Evolutionary conservation across 2,888 invertebrate genomes (phyloP).

Genomic region (Cheilosia variabilis): DNA sequence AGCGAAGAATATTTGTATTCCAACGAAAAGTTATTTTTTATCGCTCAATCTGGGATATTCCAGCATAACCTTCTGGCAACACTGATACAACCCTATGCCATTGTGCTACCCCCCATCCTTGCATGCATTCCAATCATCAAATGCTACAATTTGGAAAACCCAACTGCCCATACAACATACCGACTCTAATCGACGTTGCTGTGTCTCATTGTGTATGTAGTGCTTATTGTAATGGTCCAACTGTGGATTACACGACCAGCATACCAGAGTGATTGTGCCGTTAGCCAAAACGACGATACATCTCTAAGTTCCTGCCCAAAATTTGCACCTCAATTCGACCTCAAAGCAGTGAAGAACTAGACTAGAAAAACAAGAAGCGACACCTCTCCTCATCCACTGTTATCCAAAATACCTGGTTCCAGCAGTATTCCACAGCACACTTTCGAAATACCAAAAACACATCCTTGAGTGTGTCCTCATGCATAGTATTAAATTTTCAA

Average conservation of each 20-base stretch:
- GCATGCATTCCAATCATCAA: no score
- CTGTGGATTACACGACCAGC: constrained; percentile 3
- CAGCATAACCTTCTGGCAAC: no score
- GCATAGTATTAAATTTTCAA: constrained; percentile 66
- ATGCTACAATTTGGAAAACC: no score
- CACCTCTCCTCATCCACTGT: neutral
- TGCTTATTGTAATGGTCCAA: constrained; percentile 27
- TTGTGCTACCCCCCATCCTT: no score
- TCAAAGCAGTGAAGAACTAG: constrained; percentile 28
- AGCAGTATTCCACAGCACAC: neutral
- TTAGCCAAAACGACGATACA: constrained; percentile 16
- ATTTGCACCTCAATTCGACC: constrained; percentile 15
- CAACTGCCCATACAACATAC: constrained; percentile 6
- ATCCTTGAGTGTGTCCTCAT: constrained; percentile 57
- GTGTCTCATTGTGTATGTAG: neutral
- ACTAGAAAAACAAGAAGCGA: neutral
- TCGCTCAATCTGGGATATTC: no score
- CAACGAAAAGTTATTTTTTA: no score
- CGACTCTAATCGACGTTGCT: neutral
- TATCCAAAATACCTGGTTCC: neutral
- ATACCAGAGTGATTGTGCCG: neutral
- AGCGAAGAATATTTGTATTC: no score
- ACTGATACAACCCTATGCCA: no score
- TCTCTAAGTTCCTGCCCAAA: constrained; percentile 10
- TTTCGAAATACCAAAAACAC: constrained; percentile 42